Percentiles rank a stretch among this genome's conserved stretches.
These are phyloP conservation scores for Chromoteleia sp. DNA, from an alignment of 2,888 invertebrate genomes.

Conservation along the genomic window DNA sequence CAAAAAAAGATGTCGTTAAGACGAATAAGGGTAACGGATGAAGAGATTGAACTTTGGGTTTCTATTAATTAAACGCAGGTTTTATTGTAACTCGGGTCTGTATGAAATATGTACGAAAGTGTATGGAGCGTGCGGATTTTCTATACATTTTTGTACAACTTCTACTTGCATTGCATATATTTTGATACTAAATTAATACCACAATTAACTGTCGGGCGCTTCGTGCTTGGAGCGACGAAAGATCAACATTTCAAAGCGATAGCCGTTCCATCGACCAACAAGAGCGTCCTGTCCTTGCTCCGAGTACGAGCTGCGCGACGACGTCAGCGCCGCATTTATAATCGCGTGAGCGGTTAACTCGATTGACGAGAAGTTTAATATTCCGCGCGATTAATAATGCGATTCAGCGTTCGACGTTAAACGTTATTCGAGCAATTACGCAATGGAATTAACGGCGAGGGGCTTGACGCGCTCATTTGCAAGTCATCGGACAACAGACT, in stretches of 20 bases:
- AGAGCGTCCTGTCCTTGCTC: conserved; percentile 39
- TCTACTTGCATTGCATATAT: no score
- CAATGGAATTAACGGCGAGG: conserved; percentile 23
- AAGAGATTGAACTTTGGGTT: no score
- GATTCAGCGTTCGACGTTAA: conserved; percentile 42
- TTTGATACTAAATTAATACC: no score
- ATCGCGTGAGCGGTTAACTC: conserved; percentile 64
- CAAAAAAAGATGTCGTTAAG: no score
- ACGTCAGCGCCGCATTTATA: conserved; percentile 63
- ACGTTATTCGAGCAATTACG: conserved; percentile 23
- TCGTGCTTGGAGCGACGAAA: conserved; percentile 6
- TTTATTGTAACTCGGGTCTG: no score
- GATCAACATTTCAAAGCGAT: conserved; percentile 10
- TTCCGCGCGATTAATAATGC: conserved; percentile 59
- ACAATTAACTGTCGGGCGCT: no score
- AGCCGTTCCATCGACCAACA: conserved; percentile 16
- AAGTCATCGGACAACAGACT: conserved; percentile 7
- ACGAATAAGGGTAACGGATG: no score
- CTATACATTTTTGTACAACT: no score
- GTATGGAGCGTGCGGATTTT: no score
- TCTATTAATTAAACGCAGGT: no score
- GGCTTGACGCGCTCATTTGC: conserved; percentile 24
- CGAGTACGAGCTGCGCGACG: conserved; percentile 33
- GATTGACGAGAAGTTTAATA: conserved; percentile 51
- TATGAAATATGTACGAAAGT: no score